Conservation (phyloP, 2,797 vertebrate genomes). For the Hapalemur alaotrensis region DNA sequence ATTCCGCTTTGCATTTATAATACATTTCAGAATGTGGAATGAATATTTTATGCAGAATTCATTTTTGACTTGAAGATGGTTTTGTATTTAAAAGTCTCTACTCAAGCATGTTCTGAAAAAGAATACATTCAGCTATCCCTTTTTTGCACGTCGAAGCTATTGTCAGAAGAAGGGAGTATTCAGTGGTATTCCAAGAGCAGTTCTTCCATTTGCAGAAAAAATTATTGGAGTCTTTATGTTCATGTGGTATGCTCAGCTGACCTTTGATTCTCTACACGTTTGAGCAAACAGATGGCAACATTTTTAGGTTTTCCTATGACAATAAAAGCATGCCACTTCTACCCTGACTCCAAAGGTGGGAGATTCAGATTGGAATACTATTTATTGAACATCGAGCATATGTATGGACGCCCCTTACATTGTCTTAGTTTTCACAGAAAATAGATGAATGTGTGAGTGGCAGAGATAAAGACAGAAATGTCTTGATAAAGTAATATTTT, state of each 20-base stretch:
- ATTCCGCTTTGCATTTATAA: slow-evolving; percentile 82
- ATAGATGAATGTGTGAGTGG: neutral
- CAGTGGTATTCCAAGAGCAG: neutral
- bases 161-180: neutral
- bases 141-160: slow-evolving; percentile 55
- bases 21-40: slow-evolving; percentile 74
- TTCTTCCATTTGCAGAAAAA: slow-evolving; percentile 57
- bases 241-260: slow-evolving; percentile 36
- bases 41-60: slow-evolving; percentile 77
- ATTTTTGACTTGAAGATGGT: slow-evolving; percentile 76
- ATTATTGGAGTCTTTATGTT: slow-evolving; percentile 44
- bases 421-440: slow-evolving; percentile 13
- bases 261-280: slow-evolving; percentile 26
- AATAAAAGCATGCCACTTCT: neutral
- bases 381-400: neutral
- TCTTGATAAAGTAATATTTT: neutral
- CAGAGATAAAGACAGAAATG: neutral
- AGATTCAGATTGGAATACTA: neutral
- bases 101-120: slow-evolving; percentile 59
- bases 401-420: neutral
- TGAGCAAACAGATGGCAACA: slow-evolving; percentile 11
- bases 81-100: slow-evolving; percentile 84
- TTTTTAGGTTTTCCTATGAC: neutral
- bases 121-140: slow-evolving; percentile 25
- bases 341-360: neutral